Evolutionary conservation across 2,888 invertebrate species (phyloP).

Genomic region (Heliconius erato): DNA sequence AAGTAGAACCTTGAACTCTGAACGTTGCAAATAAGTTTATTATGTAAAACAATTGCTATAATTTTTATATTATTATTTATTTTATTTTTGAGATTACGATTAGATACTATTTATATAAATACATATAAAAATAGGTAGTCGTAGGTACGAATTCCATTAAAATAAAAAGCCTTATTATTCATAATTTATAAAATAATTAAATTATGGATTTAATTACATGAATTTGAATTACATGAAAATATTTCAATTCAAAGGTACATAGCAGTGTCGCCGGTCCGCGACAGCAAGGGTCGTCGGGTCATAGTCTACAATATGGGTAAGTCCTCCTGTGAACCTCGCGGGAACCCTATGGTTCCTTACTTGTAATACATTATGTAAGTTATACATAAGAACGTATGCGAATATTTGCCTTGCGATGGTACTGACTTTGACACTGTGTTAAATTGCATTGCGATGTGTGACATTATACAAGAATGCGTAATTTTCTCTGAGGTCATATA

Average conservation of each 20-base stretch:
- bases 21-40: conserved; percentile 54
- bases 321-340: conserved; percentile 50
- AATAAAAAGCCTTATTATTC: not conserved
- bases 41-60: conserved; percentile 40
- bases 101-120: too few species aligned
- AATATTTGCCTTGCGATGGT: conserved; percentile 41
- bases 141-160: not conserved
- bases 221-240: conserved; percentile 38
- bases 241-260: conserved; percentile 86
- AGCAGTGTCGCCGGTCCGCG: conserved; percentile 90
- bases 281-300: conserved; percentile 90
- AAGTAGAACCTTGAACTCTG: conserved; percentile 63
- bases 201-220: too few species aligned
- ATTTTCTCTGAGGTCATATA: not conserved
- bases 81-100: too few species aligned
- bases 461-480: conserved; percentile 22
- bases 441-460: conserved; percentile 32
- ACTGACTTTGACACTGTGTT: conserved; percentile 48
- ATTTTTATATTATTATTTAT: not conserved
- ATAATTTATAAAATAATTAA: not conserved
- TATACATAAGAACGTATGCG: conserved; percentile 39
- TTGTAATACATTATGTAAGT: conserved; percentile 30
- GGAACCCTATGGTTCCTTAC: too few species aligned
- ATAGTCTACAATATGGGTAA: conserved; percentile 88
- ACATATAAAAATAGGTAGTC: not conserved